phyloP scores from a whole-genome alignment of 2,888 invertebrate species.

The Eledone cirrhosa region DNA sequence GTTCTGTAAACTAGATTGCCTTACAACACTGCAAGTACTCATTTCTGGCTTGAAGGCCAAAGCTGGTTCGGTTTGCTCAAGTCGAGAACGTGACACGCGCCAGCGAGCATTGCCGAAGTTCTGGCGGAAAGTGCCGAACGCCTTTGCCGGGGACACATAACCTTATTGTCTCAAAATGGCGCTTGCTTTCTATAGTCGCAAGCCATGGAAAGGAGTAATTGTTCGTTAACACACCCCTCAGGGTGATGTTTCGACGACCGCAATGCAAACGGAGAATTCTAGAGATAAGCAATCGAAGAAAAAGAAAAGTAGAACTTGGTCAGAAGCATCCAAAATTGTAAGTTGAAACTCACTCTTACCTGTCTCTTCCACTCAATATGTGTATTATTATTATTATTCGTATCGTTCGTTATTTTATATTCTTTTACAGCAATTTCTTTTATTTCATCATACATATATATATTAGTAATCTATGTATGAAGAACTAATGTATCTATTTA shows the following conservation, averaged over 20 bases:
- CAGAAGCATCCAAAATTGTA: conserved; percentile 28
- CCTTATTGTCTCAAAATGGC: conserved; percentile 31
- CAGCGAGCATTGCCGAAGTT: conserved; percentile 18
- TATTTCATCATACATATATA: too few relatives aligned
- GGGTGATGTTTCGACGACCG: conserved; percentile 30
- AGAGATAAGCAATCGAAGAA: conserved; percentile 30
- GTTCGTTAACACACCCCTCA: conserved; percentile 29
- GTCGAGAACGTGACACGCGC: too few relatives aligned
- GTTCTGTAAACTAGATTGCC: too few relatives aligned
- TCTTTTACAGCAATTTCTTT: too few relatives aligned
- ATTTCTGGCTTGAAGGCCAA: too few relatives aligned
- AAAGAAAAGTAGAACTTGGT: conserved; percentile 27
- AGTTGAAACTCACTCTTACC: conserved; percentile 5
- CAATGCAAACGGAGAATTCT: conserved; percentile 28
- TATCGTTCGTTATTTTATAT: too few relatives aligned
- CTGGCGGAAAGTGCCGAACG: conserved; percentile 27
- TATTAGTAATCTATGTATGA: too few relatives aligned
- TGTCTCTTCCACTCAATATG: too few relatives aligned
- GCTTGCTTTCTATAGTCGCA: conserved; percentile 21
- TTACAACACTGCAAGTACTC: too few relatives aligned
- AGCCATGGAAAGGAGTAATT: conserved; percentile 27
- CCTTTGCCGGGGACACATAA: conserved; percentile 26
- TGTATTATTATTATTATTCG: too few relatives aligned
- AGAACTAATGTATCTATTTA: too few relatives aligned
- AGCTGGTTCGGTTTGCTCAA: too few relatives aligned